Conservation (phyloP, 2,113 vertebrate species). For the Salvelinus sp. region DNA sequence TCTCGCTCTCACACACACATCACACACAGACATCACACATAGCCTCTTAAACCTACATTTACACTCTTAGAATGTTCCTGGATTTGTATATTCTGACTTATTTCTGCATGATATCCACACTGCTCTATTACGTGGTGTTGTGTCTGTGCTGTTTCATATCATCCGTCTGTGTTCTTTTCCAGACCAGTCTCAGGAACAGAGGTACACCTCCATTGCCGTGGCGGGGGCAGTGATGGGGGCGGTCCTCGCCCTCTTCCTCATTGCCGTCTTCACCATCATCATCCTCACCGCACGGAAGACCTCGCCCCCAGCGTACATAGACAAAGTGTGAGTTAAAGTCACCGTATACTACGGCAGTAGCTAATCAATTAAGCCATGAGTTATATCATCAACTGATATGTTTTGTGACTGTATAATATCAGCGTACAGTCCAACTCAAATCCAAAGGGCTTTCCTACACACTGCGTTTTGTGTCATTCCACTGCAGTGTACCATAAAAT, state of each 20-base stretch:
- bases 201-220: conserved; percentile 85
- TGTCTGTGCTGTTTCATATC: conserved; percentile 2
- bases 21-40: conserved; percentile 6
- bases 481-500: neutral
- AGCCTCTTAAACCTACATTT: neutral
- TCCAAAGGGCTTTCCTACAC: neutral
- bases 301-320: conserved; percentile 56
- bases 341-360: neutral
- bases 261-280: conserved; percentile 85
- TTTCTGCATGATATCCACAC: too few relatives aligned
- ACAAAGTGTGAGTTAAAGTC: conserved; percentile 74
- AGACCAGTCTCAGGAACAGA: conserved; percentile 76
- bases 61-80: neutral
- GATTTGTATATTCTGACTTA: neutral
- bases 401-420: neutral
- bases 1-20: neutral
- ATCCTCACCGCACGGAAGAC: conserved; percentile 82
- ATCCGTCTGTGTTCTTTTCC: conserved; percentile 38
- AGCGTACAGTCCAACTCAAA: neutral
- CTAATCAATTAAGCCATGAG: neutral
- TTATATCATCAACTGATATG: neutral
- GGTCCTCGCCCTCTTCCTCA: conserved; percentile 91
- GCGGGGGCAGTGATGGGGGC: conserved; percentile 90
- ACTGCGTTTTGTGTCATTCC: conserved; percentile 22
- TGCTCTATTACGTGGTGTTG: neutral